Percentiles rank a stretch among this genome's conserved stretches.
phyloP scores from a whole-genome alignment of 2,113 vertebrate species.

The Antigone vipio region DNA sequence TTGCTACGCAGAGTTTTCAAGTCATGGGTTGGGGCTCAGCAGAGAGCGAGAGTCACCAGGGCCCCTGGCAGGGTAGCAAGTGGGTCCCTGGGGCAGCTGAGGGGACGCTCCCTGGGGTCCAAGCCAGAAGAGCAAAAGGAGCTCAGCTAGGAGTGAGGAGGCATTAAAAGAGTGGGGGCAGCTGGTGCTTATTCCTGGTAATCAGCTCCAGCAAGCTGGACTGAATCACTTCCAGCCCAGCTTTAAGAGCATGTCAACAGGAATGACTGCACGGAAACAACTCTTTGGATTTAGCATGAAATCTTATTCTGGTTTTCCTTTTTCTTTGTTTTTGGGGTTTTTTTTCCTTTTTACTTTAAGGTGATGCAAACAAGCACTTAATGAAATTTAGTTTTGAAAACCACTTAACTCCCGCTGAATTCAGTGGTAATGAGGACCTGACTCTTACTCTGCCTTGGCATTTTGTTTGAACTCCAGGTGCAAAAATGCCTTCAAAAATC shows the following conservation, averaged over 20 bases:
- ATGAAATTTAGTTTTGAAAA: not conserved
- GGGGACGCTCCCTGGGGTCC: fast-evolving
- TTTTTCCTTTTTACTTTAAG: not conserved
- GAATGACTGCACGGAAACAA: not conserved
- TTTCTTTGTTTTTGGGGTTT: too few species aligned
- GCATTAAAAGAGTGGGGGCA: not conserved
- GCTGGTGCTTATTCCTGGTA: not conserved
- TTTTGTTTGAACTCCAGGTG: not conserved
- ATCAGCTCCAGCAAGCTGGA: not conserved
- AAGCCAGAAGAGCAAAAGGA: not conserved
- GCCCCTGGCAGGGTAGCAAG: fast-evolving
- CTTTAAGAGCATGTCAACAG: not conserved
- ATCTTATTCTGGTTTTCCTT: not conserved
- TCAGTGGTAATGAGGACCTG: not conserved
- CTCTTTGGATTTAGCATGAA: not conserved
- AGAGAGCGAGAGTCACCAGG: not conserved
- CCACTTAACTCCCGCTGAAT: not conserved
- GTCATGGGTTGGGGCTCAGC: not conserved
- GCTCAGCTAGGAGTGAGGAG: fast-evolving
- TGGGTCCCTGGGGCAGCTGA: fast-evolving
- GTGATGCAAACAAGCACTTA: not conserved
- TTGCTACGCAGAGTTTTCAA: fast-evolving
- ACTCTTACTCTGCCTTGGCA: not conserved
- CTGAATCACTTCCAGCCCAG: not conserved
- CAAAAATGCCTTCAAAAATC: not conserved